Percentiles rank a stretch among this genome's conserved stretches.
phyloP scores from a whole-genome alignment of 2,797 vertebrate species.

The Ctenochaetus hawaiiensis region DNA sequence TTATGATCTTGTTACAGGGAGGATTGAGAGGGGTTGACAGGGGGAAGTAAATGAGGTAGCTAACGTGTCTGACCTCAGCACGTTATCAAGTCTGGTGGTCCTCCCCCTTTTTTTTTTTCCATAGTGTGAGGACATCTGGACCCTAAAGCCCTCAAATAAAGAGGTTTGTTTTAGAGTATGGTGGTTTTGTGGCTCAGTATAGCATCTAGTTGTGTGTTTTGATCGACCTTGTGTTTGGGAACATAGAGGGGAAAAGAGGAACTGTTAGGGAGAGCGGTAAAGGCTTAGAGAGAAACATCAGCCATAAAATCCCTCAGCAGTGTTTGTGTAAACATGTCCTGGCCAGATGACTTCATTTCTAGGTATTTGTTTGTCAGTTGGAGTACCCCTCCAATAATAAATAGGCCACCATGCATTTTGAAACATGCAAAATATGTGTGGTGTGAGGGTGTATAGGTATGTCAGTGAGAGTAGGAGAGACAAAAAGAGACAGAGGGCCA shows the following conservation, averaged over 20 bases:
- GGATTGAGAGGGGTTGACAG: conserved; percentile 59
- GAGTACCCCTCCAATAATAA: conserved; percentile 85
- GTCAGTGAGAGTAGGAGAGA: conserved; percentile 24
- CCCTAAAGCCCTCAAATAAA: conserved; percentile 54
- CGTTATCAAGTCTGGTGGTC: conserved; percentile 84
- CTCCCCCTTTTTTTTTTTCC: conserved; percentile 55
- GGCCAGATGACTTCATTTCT: conserved; percentile 81
- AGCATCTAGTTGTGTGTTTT: conserved; percentile 69
- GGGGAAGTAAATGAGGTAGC: conserved; percentile 69
- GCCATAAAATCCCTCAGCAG: conserved; percentile 82
- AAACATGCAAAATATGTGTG: conserved; percentile 74
- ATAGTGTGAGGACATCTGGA: conserved; percentile 72
- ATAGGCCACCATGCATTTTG: conserved; percentile 83
- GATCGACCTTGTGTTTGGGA: conserved; percentile 79
- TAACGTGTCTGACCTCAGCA: conserved; percentile 77
- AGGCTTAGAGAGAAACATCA: conserved; percentile 77
- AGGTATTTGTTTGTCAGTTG: conserved; percentile 87
- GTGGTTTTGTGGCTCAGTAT: conserved; percentile 71
- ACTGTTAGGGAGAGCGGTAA: conserved; percentile 65
- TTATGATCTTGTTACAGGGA: conserved; percentile 81
- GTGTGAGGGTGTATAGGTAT: conserved; percentile 47
- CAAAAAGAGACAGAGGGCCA: conserved; percentile 38
- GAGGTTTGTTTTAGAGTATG: conserved; percentile 69
- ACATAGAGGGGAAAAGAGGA: conserved; percentile 59
- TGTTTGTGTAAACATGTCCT: conserved; percentile 84